These are phyloP conservation scores for Sebastes iracundus DNA, from an alignment of 2,797 vertebrate species.

Conservation along the genomic window DNA sequence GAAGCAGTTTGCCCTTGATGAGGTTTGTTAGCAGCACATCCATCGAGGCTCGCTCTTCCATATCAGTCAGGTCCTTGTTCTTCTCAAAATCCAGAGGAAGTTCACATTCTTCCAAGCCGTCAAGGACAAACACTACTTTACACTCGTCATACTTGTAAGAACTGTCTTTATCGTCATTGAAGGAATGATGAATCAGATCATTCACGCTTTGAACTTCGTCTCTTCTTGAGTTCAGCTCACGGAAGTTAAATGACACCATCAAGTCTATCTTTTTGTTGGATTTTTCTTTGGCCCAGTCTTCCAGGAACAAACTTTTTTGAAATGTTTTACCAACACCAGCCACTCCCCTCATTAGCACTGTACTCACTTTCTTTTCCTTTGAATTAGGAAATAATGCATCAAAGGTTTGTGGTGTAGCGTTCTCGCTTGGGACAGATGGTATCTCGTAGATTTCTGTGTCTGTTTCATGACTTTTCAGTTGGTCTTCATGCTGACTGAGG, in stretches of 20 bases:
- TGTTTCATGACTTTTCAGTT: rapidly evolving
- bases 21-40: slow-evolving; percentile 56
- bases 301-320: slow-evolving; percentile 25
- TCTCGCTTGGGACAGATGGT: rapidly evolving
- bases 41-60: neutral
- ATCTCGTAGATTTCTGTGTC: neutral
- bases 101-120: slow-evolving; percentile 64
- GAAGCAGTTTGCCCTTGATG: slow-evolving; percentile 36
- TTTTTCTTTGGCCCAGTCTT: neutral
- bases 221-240: slow-evolving; percentile 34
- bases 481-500: neutral
- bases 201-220: slow-evolving; percentile 19
- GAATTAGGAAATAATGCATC: neutral
- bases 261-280: neutral
- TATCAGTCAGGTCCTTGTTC: neutral
- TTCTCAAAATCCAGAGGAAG: slow-evolving; percentile 57
- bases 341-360: slow-evolving; percentile 52
- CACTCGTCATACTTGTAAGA: neutral
- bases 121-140: slow-evolving; percentile 60
- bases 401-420: neutral
- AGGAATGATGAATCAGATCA: slow-evolving; percentile 21
- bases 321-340: slow-evolving; percentile 64
- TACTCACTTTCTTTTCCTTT: neutral
- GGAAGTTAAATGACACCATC: slow-evolving; percentile 49
- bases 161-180: neutral